phyloP scores from a whole-genome alignment of 2,113 vertebrate genomes.

The Tetrax tetrax region DNA sequence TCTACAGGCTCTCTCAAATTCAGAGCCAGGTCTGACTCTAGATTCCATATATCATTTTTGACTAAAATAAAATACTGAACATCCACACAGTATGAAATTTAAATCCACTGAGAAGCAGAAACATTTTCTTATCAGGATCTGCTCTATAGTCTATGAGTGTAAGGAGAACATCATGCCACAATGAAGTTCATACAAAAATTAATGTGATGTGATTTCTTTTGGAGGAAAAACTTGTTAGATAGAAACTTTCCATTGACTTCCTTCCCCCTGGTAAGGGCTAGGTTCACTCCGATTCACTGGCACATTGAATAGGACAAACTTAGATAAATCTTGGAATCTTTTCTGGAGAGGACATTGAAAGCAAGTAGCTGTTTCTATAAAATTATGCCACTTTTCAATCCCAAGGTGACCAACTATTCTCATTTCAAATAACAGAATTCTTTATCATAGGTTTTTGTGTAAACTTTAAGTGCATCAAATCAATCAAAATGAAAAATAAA shows the following conservation, averaged over 20 bases:
- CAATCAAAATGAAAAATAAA: not conserved
- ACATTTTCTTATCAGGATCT: not conserved
- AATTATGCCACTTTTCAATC: not conserved
- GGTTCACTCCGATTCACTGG: not conserved
- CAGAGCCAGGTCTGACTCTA: not conserved
- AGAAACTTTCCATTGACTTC: not conserved
- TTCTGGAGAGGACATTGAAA: not conserved
- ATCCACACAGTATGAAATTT: not conserved
- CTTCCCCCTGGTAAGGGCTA: not conserved
- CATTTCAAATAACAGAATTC: not conserved
- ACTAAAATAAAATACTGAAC: not conserved
- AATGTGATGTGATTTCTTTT: not conserved
- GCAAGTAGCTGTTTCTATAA: not conserved
- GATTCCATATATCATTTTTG: not conserved
- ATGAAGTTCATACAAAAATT: not conserved
- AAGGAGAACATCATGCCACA: not conserved
- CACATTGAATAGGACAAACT: not conserved
- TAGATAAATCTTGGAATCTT: not conserved
- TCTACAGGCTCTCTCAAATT: not conserved
- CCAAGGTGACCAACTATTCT: not conserved
- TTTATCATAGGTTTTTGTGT: not conserved
- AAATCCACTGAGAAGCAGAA: not conserved
- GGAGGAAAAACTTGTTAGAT: not conserved
- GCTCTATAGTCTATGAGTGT: not conserved
- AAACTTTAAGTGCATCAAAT: not conserved